Base-by-base conservation (phyloP, 2,113 vertebrate species). In the Cottus gobio region DNA sequence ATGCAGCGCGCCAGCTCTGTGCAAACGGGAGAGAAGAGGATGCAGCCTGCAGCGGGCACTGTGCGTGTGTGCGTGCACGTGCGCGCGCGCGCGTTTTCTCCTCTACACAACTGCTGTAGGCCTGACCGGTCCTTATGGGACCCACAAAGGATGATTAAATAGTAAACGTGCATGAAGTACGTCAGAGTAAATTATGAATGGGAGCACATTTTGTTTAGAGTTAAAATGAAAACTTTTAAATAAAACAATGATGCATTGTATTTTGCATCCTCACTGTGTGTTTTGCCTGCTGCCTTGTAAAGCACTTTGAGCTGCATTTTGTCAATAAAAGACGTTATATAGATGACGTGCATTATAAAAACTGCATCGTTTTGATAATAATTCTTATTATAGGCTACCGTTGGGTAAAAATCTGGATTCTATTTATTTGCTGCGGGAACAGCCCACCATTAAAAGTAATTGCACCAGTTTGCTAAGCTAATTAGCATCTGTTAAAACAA, bases 31-130 rank as follows among this genome's bases (percentile, higher is more conserved):
- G 73, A 56, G 79, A 39, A 72, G 68, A 37, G 46, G 81, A 74
- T 74, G 85, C 81, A 84, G 73, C 83, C 68, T 76, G 87, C 85
- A 83, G 63, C 73, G 64, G 20, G 4, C 28, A 13, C 12, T 6
- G 52, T 30, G 64, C 1, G 75, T n/a, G 56, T 0, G 70, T 2
- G 56, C 4, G 64, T n/a, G 71, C 1, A 63, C 5, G 71, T 9
- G 64, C 18, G 5, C 30, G 26, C 28, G 39, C 28, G 39, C 5
- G n/a, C n/a, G 44, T 54, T 11, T 34, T 52, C 22, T 31, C 31
- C 26, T 5, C 34, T 30, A 7, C 24, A 37, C 36, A 20, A 48
- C 62, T 61, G 60, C 67, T 66, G 12, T 11, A 70, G 75, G 67
- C 44, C 65, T 37, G 65, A 50, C 22, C 50, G 68, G 46, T 73